Evolutionary conservation across 2,113 vertebrate genomes (phyloP).

Genomic region (Syrmaticus mikado): DNA sequence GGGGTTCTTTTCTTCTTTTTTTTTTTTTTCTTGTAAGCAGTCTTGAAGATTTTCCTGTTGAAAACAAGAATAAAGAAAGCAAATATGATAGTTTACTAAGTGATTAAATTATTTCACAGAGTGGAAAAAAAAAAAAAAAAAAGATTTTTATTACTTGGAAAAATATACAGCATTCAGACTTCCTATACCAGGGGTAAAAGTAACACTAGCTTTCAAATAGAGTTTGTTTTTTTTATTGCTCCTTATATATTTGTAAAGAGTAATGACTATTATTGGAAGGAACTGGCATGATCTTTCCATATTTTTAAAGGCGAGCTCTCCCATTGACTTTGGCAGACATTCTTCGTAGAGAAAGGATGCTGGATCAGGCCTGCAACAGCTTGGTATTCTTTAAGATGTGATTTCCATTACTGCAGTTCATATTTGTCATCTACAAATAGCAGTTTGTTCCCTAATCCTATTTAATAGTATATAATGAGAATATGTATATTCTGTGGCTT

Average conservation of each 20-base stretch:
- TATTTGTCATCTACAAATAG: background rate
- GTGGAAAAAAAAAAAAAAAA: background rate
- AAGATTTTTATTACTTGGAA: conserved; percentile 38
- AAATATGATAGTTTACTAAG: background rate
- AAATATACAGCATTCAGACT: conserved; percentile 1
- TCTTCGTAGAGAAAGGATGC: background rate
- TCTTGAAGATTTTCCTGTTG: background rate
- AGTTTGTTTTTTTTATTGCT: conserved; percentile 44
- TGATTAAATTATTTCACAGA: conserved; percentile 14
- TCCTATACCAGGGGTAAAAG: background rate
- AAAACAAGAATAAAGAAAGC: conserved; percentile 2
- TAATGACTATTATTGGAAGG: conserved; percentile 45
- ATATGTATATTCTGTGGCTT: background rate
- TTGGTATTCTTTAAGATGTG: conserved; percentile 14
- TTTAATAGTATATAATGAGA: background rate
- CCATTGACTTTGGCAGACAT: conserved; percentile 17
- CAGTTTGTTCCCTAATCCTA: background rate
- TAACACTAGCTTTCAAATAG: conserved; percentile 33
- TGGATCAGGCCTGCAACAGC: background rate
- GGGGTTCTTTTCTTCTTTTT: background rate
- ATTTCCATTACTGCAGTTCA: conserved; percentile 14
- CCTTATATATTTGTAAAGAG: conserved; percentile 36
- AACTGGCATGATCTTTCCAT: conserved; percentile 47
- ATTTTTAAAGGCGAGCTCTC: conserved; percentile 49
- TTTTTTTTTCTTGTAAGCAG: background rate